These are phyloP conservation scores for Stenotaenia linearis DNA, from an alignment of 2,888 invertebrate species.

Conservation along the genomic window DNA sequence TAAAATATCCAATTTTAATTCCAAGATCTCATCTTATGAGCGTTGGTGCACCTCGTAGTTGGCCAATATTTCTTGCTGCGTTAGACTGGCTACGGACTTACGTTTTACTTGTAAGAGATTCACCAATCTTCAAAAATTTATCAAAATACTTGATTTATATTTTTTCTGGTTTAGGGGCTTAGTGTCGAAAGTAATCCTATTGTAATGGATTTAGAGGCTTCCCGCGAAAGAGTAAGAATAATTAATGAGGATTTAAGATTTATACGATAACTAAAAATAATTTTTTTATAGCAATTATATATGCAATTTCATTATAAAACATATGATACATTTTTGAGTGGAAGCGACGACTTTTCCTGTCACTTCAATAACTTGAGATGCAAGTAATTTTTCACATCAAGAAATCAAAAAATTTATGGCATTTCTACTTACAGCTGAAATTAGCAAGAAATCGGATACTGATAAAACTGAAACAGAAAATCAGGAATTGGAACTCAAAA, in stretches of 20 bases:
- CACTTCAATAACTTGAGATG: too few relatives aligned
- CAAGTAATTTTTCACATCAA: too few relatives aligned
- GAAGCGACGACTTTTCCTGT: neutral
- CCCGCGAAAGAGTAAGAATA: neutral
- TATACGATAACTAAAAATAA: neutral
- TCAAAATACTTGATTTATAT: neutral
- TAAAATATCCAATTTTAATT: neutral
- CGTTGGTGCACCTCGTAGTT: neutral
- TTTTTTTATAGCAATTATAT: neutral
- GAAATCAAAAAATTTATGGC: neutral
- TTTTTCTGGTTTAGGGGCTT: neutral
- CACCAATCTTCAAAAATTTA: neutral
- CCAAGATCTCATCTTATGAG: neutral
- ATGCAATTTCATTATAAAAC: neutral
- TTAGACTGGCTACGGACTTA: neutral
- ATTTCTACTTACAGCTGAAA: too few relatives aligned
- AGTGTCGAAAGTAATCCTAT: neutral
- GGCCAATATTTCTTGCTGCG: neutral
- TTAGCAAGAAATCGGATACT: neutral
- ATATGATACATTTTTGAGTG: neutral
- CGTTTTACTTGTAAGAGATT: neutral
- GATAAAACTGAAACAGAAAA: neutral
- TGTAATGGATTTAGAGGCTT: neutral
- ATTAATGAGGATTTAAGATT: neutral
- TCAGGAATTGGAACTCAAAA: neutral